A percentile compares a stretch with the other conserved stretches of the same genome.
Conservation (phyloP, 2,797 vertebrate genomes). For the Moxostoma hubbsi region DNA sequence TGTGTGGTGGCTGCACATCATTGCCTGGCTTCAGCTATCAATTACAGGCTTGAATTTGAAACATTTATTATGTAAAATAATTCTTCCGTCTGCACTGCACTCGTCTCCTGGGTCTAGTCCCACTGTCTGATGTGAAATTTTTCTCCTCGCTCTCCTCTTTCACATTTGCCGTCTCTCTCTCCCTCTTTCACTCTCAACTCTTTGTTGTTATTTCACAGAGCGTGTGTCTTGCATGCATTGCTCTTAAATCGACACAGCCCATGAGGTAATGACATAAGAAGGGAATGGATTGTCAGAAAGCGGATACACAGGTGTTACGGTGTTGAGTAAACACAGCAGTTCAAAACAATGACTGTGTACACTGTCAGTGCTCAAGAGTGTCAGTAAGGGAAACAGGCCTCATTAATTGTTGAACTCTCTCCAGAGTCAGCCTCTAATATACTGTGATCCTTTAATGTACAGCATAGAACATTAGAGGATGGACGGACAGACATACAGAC, state of each 20-base stretch:
- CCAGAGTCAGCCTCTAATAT: neutral
- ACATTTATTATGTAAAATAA: slow-evolving; percentile 98
- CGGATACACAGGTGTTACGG: neutral
- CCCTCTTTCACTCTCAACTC: slow-evolving; percentile 41
- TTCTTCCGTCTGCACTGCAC: slow-evolving; percentile 75
- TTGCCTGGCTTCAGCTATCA: slow-evolving; percentile 90
- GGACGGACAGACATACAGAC: too few species aligned
- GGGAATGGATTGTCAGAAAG: slow-evolving; percentile 30
- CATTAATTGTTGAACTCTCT: slow-evolving; percentile 1
- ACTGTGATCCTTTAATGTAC: neutral
- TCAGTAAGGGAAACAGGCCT: neutral
- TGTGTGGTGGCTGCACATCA: slow-evolving; percentile 61
- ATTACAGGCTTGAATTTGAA: slow-evolving; percentile 95
- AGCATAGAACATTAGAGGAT: too few species aligned
- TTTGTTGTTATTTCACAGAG: slow-evolving; percentile 33
- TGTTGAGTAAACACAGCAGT: slow-evolving; percentile 15
- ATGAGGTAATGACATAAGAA: slow-evolving; percentile 44
- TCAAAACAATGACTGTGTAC: neutral
- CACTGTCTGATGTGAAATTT: slow-evolving; percentile 60
- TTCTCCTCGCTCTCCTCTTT: slow-evolving; percentile 65
- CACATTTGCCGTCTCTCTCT: slow-evolving; percentile 47
- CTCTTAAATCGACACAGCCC: slow-evolving; percentile 36
- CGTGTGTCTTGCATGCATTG: neutral
- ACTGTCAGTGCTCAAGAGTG: neutral
- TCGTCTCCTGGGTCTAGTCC: slow-evolving; percentile 65